These are phyloP conservation scores for Xiphorhynchus elegans DNA, from an alignment of 2,113 vertebrate species.

Conservation along the genomic window DNA sequence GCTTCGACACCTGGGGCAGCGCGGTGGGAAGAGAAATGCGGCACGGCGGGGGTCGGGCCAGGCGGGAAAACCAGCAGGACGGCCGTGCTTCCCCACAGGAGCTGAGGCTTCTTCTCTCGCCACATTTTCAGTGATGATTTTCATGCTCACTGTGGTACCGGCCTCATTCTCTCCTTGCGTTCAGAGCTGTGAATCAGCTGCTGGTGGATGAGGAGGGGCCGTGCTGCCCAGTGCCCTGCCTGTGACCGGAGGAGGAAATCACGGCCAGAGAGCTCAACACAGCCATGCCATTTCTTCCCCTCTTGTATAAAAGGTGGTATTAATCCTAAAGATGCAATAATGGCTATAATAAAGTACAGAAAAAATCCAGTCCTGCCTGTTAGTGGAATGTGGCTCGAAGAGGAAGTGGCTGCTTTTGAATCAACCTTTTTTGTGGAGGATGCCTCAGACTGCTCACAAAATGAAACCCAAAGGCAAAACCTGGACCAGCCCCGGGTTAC, in stretches of 20 bases:
- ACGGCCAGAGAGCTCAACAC: fast-evolving
- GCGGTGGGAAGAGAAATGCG: fast-evolving
- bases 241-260: fast-evolving
- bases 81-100: fast-evolving
- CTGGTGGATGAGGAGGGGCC: background rate
- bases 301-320: background rate
- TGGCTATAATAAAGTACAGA: background rate
- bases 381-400: background rate
- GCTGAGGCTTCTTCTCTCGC: background rate
- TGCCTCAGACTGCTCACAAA: background rate
- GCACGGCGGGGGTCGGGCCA: fast-evolving
- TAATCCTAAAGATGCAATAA: background rate
- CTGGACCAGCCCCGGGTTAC: background rate
- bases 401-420: background rate
- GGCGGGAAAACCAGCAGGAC: fast-evolving
- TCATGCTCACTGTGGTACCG: fast-evolving
- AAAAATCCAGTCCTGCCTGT: fast-evolving
- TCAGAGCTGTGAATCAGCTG: background rate
- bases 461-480: background rate
- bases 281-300: fast-evolving
- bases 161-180: fast-evolving
- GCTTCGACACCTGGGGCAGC: background rate
- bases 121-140: fast-evolving
- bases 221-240: background rate
- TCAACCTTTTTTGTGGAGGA: background rate